phyloP scores from a whole-genome alignment of 2,888 invertebrate genomes.

The Eupeodes luniger region DNA sequence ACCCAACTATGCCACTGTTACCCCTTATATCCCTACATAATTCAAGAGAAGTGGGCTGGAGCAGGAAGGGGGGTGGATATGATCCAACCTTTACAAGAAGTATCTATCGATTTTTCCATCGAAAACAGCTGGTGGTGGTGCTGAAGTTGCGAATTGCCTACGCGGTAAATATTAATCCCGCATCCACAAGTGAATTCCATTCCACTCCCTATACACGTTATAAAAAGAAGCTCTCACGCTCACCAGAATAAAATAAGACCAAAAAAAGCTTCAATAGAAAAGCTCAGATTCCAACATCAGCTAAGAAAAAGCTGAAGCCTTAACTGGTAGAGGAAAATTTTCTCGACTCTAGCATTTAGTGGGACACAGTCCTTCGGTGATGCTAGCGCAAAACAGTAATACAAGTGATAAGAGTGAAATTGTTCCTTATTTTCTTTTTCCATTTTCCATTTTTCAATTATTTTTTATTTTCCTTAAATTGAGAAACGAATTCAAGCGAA shows the following conservation, averaged over 20 bases:
- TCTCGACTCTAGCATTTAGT: slow-evolving; percentile 79
- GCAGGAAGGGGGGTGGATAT: neutral
- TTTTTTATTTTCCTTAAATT: slow-evolving; percentile 32
- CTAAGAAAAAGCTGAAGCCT: neutral
- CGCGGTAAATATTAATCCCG: slow-evolving; percentile 58
- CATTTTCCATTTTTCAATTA: slow-evolving; percentile 52
- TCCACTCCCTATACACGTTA: slow-evolving; percentile 6
- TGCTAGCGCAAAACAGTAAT: slow-evolving; percentile 80
- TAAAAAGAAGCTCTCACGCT: no score
- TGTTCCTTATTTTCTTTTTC: slow-evolving; percentile 43
- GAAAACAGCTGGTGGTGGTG: slow-evolving; percentile 68
- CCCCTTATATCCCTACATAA: neutral
- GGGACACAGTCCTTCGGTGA: slow-evolving; percentile 84
- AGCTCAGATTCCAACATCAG: neutral
- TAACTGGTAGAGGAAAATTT: slow-evolving; percentile 58
- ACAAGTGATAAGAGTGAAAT: slow-evolving; percentile 65
- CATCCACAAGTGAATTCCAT: slow-evolving; percentile 71
- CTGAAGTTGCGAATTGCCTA: slow-evolving; percentile 49
- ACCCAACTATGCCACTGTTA: slow-evolving; percentile 6
- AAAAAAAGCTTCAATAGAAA: no score
- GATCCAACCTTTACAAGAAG: slow-evolving; percentile 23
- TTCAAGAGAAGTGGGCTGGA: neutral
- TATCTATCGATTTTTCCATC: slow-evolving; percentile 63
- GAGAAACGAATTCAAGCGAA: neutral
- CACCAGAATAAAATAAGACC: no score